Evolutionary conservation across 2,113 vertebrate genomes (phyloP).

Genomic region (Zosterops pallidus): DNA sequence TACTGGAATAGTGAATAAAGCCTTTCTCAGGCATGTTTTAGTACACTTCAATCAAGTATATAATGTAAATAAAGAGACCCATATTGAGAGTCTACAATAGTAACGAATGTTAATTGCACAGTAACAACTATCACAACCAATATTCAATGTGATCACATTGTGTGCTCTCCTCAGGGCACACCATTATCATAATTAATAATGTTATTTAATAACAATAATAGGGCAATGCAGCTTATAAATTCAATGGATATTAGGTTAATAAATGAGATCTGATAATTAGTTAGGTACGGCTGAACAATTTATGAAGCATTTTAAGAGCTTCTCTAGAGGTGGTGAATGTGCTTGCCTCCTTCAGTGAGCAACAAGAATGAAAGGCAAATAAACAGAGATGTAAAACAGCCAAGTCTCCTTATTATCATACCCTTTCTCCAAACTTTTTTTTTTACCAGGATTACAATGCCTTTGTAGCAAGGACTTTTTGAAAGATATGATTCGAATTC

Average conservation of each 20-base stretch:
- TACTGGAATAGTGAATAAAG: neutral
- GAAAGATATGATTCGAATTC: neutral
- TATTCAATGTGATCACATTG: neutral
- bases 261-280: neutral
- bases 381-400: neutral
- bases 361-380: neutral
- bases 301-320: neutral
- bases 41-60: neutral
- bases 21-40: neutral
- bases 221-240: neutral
- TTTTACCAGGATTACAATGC: neutral
- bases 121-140: neutral
- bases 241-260: neutral
- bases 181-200: neutral
- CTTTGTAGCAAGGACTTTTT: neutral
- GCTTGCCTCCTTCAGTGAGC: neutral
- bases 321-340: neutral
- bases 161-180: neutral
- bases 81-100: neutral
- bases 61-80: neutral
- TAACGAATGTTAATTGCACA: neutral
- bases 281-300: neutral
- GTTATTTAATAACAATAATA: neutral
- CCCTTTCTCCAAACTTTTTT: neutral
- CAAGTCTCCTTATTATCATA: neutral